Evolutionary conservation across 2,888 invertebrate genomes (phyloP).

Genomic region (Chymomyza fuscimana): DNA sequence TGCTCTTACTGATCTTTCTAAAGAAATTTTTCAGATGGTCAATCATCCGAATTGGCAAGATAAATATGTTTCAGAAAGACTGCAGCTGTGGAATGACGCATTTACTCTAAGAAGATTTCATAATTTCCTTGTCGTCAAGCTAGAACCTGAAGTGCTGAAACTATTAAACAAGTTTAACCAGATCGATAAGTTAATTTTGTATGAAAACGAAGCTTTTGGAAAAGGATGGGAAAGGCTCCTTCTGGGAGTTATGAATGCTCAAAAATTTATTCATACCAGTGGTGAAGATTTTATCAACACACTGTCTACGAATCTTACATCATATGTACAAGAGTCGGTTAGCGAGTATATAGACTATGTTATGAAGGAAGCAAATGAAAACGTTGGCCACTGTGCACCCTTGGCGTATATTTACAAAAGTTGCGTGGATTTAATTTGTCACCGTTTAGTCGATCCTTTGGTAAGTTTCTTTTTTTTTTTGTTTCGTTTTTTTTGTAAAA

Average conservation of each 20-base stretch:
- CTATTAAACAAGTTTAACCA: no score
- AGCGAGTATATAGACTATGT: constrained; percentile 85
- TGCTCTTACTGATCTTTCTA: constrained; percentile 6
- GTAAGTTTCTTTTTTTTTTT: constrained; percentile 82
- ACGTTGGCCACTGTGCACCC: constrained; percentile 90
- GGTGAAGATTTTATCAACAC: constrained; percentile 85
- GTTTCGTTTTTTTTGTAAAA: no score
- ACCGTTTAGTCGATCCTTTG: constrained; percentile 89
- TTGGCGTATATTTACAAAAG: constrained; percentile 89
- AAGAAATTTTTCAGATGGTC: no score
- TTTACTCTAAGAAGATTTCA: no score
- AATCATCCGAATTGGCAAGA: no score
- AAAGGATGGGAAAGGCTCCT: not conserved
- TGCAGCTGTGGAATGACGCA: no score
- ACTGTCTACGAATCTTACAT: constrained; percentile 85
- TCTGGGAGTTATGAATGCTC: accelerated
- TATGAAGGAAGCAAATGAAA: constrained; percentile 81
- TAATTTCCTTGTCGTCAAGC: no score
- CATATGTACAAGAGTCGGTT: constrained; percentile 84
- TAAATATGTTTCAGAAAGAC: constrained; percentile 11
- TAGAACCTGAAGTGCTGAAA: no score
- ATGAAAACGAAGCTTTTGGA: not conserved
- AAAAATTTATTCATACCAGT: constrained; percentile 59
- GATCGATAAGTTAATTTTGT: no score
- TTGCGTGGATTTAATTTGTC: constrained; percentile 88